A percentile compares a stretch with the other conserved stretches of the same genome.
phyloP scores from a whole-genome alignment of 2,888 invertebrate species.

The Eurois occulta region DNA sequence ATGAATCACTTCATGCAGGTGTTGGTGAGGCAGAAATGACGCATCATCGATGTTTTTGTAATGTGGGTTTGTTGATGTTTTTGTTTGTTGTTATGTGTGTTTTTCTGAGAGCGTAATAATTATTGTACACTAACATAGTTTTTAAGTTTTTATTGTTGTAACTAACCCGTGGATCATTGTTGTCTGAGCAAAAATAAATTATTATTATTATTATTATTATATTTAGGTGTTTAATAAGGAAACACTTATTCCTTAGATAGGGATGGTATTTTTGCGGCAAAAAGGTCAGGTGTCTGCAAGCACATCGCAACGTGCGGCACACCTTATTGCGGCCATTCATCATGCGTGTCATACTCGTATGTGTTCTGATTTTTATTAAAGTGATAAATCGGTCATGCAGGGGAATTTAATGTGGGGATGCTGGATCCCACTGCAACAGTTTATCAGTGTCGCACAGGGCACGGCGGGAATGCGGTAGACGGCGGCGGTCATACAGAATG shows the following conservation, averaged over 20 bases:
- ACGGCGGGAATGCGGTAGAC: slow-evolving; percentile 74
- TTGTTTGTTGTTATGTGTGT: too few species aligned
- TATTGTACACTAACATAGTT: too few species aligned
- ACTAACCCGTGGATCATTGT: too few species aligned
- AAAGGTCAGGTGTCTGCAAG: slow-evolving; percentile 28
- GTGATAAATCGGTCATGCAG: slow-evolving; percentile 58
- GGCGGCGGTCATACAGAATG: slow-evolving; percentile 81
- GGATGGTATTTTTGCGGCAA: not conserved
- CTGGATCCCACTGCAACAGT: slow-evolving; percentile 66
- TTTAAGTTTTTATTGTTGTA: too few species aligned
- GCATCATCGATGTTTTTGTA: too few species aligned
- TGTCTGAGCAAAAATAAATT: too few species aligned
- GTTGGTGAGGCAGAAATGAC: too few species aligned
- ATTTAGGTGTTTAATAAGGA: not conserved
- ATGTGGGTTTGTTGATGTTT: too few species aligned
- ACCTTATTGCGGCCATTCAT: slow-evolving; percentile 36
- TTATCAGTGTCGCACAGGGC: slow-evolving; percentile 77
- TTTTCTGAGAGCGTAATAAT: too few species aligned
- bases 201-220: too few species aligned
- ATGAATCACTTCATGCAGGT: too few species aligned
- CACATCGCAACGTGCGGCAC: slow-evolving; percentile 18
- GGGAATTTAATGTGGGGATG: slow-evolving; percentile 59
- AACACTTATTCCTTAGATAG: not conserved
- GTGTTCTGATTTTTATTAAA: slow-evolving; percentile 54
- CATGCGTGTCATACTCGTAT: slow-evolving; percentile 24